phyloP scores from a whole-genome alignment of 2,888 invertebrate genomes.

The Drosophila nr. perissopoda region DNA sequence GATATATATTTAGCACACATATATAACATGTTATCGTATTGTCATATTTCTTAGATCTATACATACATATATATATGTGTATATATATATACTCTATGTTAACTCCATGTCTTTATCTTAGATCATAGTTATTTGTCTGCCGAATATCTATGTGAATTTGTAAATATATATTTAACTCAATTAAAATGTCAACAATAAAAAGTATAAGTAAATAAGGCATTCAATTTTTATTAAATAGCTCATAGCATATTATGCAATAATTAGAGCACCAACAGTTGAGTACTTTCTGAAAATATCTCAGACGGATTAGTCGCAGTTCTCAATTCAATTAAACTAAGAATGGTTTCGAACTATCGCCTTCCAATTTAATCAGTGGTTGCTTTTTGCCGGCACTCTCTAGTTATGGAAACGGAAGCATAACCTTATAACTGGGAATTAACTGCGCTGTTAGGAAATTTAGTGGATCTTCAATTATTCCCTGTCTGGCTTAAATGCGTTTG shows the following conservation, averaged over 20 bases:
- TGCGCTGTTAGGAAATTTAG: not conserved
- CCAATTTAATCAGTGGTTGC: not conserved
- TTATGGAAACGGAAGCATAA: not conserved
- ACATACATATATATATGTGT: not conserved
- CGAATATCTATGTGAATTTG: slow-evolving; percentile 27
- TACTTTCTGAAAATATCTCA: not conserved
- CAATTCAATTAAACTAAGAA: not conserved
- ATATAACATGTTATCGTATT: not conserved
- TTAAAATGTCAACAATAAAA: slow-evolving; percentile 15
- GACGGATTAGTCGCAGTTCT: not conserved
- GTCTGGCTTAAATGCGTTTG: not conserved
- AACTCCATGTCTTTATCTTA: slow-evolving; percentile 1
- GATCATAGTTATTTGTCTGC: slow-evolving; percentile 19
- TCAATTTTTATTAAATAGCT: not conserved
- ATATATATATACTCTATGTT: not conserved
- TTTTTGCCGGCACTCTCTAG: not conserved
- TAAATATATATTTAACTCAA: slow-evolving; percentile 28
- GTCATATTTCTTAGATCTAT: slow-evolving; percentile 1
- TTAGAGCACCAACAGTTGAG: not conserved
- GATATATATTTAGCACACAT: slow-evolving; percentile 2
- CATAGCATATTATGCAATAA: not conserved
- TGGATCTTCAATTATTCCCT: not conserved
- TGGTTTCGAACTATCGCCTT: not conserved
- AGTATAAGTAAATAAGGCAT: not conserved
- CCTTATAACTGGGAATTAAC: not conserved